Percentiles rank a stretch among this genome's conserved stretches.
These are phyloP conservation scores for Chironomus riparius DNA, from an alignment of 2,888 invertebrate species.

Conservation along the genomic window DNA sequence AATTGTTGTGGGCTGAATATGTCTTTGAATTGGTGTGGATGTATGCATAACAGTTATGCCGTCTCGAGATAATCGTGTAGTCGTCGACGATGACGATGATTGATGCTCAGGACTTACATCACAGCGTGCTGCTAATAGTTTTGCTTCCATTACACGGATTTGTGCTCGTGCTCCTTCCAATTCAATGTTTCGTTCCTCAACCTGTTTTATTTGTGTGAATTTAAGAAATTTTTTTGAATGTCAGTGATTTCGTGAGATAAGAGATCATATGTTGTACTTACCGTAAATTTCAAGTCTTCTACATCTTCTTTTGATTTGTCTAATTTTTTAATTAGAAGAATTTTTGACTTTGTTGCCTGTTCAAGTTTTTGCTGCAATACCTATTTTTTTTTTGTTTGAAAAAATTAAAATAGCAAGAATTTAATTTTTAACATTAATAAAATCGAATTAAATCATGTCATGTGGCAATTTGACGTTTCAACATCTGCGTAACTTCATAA, in stretches of 20 bases:
- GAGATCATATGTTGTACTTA: conserved; percentile 37
- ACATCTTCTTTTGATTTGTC: conserved; percentile 69
- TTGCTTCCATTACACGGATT: conserved; percentile 60
- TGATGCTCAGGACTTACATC: conserved; percentile 31
- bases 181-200: conserved; percentile 75
- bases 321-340: conserved; percentile 54
- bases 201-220: conserved; percentile 41
- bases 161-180: conserved; percentile 72
- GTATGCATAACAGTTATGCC: conserved; percentile 30
- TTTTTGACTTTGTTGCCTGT: conserved; percentile 57
- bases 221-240: not conserved
- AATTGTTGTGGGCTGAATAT: conserved; percentile 31
- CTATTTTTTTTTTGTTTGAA: conserved; percentile 46
- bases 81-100: conserved; percentile 3
- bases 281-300: conserved; percentile 74
- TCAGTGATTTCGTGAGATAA: not conserved
- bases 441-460: too few relatives aligned
- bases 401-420: conserved; percentile 32
- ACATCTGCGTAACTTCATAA: not conserved
- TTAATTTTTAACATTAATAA: too few relatives aligned
- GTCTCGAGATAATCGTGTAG: conserved; percentile 27
- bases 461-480: too few relatives aligned
- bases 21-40: conserved; percentile 18
- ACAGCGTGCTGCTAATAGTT: conserved; percentile 31
- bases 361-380: conserved; percentile 63